Percentiles rank a stretch among this genome's conserved stretches.
These are phyloP conservation scores for Ashinkailepas kermadecensis DNA, from an alignment of 2,888 invertebrate species.

Conservation along the genomic window DNA sequence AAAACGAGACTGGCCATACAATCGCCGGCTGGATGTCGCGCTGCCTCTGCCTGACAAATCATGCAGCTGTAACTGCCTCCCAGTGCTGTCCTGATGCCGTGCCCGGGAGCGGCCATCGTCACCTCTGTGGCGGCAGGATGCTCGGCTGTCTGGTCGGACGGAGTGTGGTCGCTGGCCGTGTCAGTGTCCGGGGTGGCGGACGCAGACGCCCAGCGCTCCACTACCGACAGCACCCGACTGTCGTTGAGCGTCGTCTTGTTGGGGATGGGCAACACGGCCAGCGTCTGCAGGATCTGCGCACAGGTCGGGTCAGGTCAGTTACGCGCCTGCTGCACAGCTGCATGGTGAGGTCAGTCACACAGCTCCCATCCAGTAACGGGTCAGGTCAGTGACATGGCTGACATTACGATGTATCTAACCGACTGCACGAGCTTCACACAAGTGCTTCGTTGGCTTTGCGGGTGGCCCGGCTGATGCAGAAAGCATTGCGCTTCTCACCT, in stretches of 20 bases:
- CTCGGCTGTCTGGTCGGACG: background rate
- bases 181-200: background rate
- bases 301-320: too few relatives aligned
- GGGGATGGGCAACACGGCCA: constrained; percentile 79
- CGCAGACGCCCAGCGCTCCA: constrained; percentile 67
- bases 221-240: constrained; percentile 74
- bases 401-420: too few relatives aligned
- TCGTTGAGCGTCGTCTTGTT: constrained; percentile 90
- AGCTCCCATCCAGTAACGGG: too few relatives aligned
- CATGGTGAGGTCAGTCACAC: too few relatives aligned
- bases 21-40: too few relatives aligned
- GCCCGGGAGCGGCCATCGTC: background rate
- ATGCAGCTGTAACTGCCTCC: too few relatives aligned
- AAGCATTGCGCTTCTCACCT: background rate
- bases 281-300: constrained; percentile 61
- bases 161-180: background rate
- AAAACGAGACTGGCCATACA: too few relatives aligned
- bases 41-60: too few relatives aligned
- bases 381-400: too few relatives aligned
- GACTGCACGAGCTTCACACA: too few relatives aligned
- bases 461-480: background rate
- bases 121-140: background rate
- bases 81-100: too few relatives aligned
- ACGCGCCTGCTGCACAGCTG: too few relatives aligned
- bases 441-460: background rate